A percentile compares a stretch with the other conserved stretches of the same genome.
phyloP scores from a whole-genome alignment of 1,140 invertebrate genomes.

The Caenorhabditis latens region DNA sequence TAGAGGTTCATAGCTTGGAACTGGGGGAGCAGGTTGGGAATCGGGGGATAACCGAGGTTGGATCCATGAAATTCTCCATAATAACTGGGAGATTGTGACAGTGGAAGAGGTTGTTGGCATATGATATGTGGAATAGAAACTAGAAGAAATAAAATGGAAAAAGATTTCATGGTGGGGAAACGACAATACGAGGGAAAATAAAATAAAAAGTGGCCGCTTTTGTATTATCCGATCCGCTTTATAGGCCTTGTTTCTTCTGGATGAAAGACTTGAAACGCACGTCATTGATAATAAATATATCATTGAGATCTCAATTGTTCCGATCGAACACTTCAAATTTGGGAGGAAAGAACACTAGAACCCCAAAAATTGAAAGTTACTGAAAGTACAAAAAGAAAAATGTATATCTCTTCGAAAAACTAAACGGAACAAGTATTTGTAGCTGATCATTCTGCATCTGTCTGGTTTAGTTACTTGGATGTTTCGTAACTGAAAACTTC shows the following conservation, averaged over 20 bases:
- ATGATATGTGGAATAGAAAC: neutral
- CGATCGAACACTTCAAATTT: neutral
- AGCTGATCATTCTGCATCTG: too few relatives aligned
- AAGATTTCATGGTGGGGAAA: neutral
- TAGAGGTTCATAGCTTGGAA: conserved; percentile 13
- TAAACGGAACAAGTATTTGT: too few relatives aligned
- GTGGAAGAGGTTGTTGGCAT: conserved; percentile 24
- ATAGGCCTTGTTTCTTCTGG: conserved; percentile 36
- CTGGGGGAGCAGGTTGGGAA: conserved; percentile 15
- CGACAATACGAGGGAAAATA: neutral
- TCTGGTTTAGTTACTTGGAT: too few relatives aligned
- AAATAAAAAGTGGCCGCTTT: conserved; percentile 17
- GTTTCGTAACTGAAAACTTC: too few relatives aligned
- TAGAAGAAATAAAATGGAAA: neutral
- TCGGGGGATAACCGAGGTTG: conserved; percentile 5
- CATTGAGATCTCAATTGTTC: conserved; percentile 14
- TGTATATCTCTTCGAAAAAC: too few relatives aligned
- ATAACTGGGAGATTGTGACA: conserved; percentile 25
- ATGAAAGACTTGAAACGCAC: neutral
- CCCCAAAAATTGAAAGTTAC: neutral
- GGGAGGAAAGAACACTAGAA: neutral
- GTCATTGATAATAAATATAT: neutral
- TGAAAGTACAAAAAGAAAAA: neutral
- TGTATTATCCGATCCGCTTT: conserved; percentile 26
- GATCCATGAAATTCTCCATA: conserved; percentile 40